These are phyloP conservation scores for Emydocephalus ijimae DNA, from an alignment of 2,113 vertebrate species.

Conservation along the genomic window DNA sequence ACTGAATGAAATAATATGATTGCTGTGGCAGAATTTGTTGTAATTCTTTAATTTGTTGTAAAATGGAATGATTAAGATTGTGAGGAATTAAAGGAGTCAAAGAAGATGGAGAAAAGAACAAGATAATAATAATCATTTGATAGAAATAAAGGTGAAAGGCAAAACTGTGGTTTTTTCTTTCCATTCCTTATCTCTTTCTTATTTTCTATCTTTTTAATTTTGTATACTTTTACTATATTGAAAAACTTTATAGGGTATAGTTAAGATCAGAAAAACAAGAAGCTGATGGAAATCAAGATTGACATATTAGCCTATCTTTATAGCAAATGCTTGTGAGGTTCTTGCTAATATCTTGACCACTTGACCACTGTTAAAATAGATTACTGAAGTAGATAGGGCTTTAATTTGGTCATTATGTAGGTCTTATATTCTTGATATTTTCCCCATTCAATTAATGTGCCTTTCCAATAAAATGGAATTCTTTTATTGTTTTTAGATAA, in stretches of 20 bases:
- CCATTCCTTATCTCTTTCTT: not conserved
- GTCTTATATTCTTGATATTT: not conserved
- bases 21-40: not conserved
- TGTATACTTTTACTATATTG: not conserved
- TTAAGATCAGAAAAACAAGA: not conserved
- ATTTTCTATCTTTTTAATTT: not conserved
- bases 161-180: not conserved
- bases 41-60: not conserved
- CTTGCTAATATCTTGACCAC: not conserved
- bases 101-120: not conserved
- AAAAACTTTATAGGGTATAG: not conserved
- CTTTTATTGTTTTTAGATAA: not conserved
- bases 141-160: not conserved
- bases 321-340: not conserved
- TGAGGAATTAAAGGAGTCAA: not conserved
- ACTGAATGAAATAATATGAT: not conserved
- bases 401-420: not conserved
- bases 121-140: not conserved
- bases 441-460: not conserved
- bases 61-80: not conserved
- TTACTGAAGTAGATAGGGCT: not conserved
- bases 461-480: not conserved
- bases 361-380: not conserved
- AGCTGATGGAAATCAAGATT: not conserved
- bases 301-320: not conserved